Evolutionary conservation across 2,113 vertebrate genomes (phyloP).

Genomic region (Daboia siamensis): DNA sequence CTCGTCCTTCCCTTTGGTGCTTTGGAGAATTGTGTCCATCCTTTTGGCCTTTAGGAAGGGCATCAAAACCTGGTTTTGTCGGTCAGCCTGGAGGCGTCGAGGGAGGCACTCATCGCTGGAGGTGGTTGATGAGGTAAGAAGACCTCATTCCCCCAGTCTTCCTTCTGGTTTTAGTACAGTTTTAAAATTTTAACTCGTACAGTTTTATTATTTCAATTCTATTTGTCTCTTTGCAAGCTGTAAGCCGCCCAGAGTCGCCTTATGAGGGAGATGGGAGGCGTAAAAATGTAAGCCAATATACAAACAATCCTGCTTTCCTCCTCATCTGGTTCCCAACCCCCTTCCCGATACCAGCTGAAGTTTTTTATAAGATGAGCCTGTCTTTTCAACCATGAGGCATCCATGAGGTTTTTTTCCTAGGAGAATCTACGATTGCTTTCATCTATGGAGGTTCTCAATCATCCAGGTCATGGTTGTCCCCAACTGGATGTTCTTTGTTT

Average conservation of each 20-base stretch:
- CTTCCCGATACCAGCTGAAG: not conserved
- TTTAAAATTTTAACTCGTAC: not conserved
- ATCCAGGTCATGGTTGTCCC: no score
- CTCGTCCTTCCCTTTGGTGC: no score
- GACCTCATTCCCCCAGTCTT: not conserved
- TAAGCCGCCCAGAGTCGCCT: not conserved
- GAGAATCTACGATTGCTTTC: no score
- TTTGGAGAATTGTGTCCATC: no score
- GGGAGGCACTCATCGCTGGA: not conserved
- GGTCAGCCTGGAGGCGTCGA: no score
- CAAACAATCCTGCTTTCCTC: not conserved
- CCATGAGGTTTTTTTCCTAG: not conserved
- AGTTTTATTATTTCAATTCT: not conserved
- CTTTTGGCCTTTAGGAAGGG: no score
- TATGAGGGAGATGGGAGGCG: no score
- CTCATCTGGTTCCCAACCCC: not conserved
- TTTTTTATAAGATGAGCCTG: not conserved
- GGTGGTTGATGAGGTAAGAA: not conserved
- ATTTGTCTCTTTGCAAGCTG: not conserved
- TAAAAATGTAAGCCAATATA: no score
- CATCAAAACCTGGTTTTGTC: no score
- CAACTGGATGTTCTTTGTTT: no score
- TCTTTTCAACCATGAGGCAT: not conserved
- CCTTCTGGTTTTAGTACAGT: not conserved
- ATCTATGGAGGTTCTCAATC: no score